Evolutionary conservation across 1,140 invertebrate genomes (phyloP).

Genomic region (Tetramorium alpestre): DNA sequence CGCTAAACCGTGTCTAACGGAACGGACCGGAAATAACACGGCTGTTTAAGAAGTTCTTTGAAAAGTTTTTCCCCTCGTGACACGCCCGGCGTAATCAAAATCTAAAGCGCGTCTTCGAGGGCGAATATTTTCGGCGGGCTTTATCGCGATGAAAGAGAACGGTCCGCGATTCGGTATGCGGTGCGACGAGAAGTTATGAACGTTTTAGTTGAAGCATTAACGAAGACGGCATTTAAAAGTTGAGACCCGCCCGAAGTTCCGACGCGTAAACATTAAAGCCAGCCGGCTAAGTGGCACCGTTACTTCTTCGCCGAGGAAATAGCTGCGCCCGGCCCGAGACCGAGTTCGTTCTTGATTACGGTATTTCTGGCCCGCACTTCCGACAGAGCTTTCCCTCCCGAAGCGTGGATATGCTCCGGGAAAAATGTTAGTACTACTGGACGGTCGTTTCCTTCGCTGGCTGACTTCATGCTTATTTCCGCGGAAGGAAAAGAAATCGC

Average conservation of each 20-base stretch:
- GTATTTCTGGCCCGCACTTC: slow-evolving; percentile 58
- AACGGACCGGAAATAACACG: not conserved
- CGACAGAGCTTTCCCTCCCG: slow-evolving; percentile 21
- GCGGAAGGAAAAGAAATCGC: slow-evolving; percentile 40
- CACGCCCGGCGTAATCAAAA: slow-evolving; percentile 45
- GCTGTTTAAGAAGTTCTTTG: not conserved
- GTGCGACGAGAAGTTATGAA: slow-evolving; percentile 67
- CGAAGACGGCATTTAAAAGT: slow-evolving; percentile 75
- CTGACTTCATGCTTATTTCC: slow-evolving; percentile 44
- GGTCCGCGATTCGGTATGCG: slow-evolving; percentile 22
- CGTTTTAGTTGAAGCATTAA: slow-evolving; percentile 73
- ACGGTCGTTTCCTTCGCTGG: slow-evolving; percentile 3
- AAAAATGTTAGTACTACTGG: slow-evolving; percentile 56
- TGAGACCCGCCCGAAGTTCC: slow-evolving; percentile 69
- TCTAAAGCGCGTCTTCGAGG: slow-evolving; percentile 36
- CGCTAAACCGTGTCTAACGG: not conserved
- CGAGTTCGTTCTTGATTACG: slow-evolving; percentile 67
- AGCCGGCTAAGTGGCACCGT: slow-evolving; percentile 72
- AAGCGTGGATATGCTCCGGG: slow-evolving; percentile 22
- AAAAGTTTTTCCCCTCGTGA: slow-evolving; percentile 8
- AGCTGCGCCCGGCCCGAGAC: slow-evolving; percentile 13
- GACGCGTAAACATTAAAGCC: slow-evolving; percentile 76
- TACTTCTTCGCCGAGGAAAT: slow-evolving; percentile 63
- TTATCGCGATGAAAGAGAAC: slow-evolving; percentile 24
- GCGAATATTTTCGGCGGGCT: slow-evolving; percentile 62